phyloP scores from a whole-genome alignment of 2,113 vertebrate genomes.

The Neolamprologus caudopunctatus region DNA sequence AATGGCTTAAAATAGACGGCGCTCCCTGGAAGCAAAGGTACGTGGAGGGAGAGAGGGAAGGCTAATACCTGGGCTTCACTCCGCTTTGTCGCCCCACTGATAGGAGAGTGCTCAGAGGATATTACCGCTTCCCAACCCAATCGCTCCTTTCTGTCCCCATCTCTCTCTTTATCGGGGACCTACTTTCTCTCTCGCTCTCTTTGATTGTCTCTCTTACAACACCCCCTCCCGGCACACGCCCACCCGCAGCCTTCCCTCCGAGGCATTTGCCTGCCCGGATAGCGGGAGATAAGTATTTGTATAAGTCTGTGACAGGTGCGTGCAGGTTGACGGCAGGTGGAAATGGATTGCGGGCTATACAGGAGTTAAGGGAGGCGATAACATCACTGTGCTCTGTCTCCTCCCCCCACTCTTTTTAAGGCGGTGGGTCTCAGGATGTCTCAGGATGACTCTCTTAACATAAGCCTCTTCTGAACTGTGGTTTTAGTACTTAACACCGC shows the following conservation, averaged over 20 bases:
- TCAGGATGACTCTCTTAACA: constrained; percentile 67
- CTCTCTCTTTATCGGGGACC: constrained; percentile 42
- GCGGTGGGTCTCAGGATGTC: constrained; percentile 53
- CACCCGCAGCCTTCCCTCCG: constrained; percentile 35
- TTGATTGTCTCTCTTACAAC: constrained; percentile 17
- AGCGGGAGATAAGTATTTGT: constrained; percentile 55
- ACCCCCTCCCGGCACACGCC: not conserved
- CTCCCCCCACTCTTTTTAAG: constrained; percentile 35
- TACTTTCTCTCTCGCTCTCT: constrained; percentile 12
- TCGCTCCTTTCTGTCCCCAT: constrained; percentile 47
- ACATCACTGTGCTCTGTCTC: constrained; percentile 49
- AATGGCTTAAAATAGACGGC: constrained; percentile 74
- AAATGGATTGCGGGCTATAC: constrained; percentile 1
- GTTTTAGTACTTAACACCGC: constrained; percentile 67
- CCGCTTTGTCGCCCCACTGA: constrained; percentile 61
- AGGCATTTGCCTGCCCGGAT: constrained; percentile 58
- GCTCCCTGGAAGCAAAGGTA: constrained; percentile 50
- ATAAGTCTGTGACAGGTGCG: constrained; percentile 68
- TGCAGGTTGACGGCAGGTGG: constrained; percentile 38
- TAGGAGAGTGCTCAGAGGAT: constrained; percentile 64
- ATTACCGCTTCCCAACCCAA: constrained; percentile 63
- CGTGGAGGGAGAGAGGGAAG: constrained; percentile 27
- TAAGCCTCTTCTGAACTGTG: constrained; percentile 71
- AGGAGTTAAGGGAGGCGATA: constrained; percentile 58
- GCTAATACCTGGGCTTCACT: constrained; percentile 73